Evolutionary conservation across 2,888 invertebrate species (phyloP).

Genomic region (Deroplatys truncata): DNA sequence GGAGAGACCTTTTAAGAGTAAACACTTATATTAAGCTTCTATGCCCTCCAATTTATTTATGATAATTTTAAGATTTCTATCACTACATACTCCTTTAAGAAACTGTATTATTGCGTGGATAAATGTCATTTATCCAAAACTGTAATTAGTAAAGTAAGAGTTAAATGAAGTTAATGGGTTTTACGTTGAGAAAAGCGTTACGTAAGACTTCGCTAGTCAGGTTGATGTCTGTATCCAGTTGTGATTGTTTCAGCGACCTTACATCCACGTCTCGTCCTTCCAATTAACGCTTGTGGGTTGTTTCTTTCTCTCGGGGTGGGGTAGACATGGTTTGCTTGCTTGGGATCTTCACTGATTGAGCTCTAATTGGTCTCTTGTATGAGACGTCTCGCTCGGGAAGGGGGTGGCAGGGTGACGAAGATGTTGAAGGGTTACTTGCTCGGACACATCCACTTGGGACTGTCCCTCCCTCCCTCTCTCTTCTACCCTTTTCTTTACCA

Average conservation of each 20-base stretch:
- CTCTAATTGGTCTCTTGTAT: conserved; percentile 31
- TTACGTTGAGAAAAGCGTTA: no score
- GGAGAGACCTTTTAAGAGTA: no score
- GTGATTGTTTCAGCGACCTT: background rate
- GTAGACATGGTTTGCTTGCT: background rate
- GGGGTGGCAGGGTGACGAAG: background rate
- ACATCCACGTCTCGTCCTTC: conserved; percentile 20
- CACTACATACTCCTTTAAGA: no score
- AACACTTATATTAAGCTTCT: no score
- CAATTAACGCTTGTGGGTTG: conserved; percentile 26
- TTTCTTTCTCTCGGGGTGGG: background rate
- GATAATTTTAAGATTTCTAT: no score
- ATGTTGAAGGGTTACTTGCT: background rate
- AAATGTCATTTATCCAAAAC: no score
- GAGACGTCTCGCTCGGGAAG: conserved; percentile 17
- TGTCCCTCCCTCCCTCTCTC: background rate
- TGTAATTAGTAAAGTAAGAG: no score
- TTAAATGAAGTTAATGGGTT: no score
- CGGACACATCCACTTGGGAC: background rate
- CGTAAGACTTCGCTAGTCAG: no score
- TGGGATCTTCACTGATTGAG: conserved; percentile 28
- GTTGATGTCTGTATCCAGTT: background rate
- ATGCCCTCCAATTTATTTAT: no score
- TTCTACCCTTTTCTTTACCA: background rate
- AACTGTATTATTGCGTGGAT: no score